phyloP scores from a whole-genome alignment of 2,113 vertebrate species.

The Piaya cayana region DNA sequence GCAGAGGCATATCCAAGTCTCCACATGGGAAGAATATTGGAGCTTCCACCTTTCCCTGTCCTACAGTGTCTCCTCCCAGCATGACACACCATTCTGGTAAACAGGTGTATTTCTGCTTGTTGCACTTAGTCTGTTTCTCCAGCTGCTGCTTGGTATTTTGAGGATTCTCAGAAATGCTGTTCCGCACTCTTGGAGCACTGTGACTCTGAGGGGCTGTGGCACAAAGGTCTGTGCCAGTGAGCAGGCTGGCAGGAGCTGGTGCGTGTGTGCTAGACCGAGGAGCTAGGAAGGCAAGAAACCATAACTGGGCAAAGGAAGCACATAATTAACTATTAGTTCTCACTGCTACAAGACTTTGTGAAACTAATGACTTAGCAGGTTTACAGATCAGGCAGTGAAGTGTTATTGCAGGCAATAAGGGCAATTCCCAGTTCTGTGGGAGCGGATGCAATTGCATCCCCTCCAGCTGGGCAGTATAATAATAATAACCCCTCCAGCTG shows the following conservation, averaged over 20 bases:
- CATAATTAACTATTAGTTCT: background rate
- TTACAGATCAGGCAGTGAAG: background rate
- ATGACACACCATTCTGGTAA: background rate
- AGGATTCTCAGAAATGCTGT: background rate
- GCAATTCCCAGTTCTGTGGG: background rate
- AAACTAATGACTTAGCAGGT: background rate
- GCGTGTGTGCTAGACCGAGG: background rate
- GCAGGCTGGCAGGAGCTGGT: background rate
- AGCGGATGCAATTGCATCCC: background rate
- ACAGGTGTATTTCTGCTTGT: background rate
- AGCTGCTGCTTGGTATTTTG: background rate
- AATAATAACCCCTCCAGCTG: background rate
- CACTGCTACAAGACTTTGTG: background rate
- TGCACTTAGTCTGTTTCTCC: background rate
- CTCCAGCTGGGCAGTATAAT: background rate
- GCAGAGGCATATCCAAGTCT: background rate
- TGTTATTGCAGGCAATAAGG: constrained; percentile 22
- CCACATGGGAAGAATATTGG: background rate
- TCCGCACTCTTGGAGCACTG: background rate
- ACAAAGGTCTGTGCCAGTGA: background rate
- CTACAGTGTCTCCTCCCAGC: background rate
- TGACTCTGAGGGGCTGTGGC: background rate
- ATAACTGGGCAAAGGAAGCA: background rate
- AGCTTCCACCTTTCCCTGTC: background rate
- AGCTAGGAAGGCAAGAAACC: background rate